Evolutionary conservation across 2,888 invertebrate genomes (phyloP).

Genomic region (Leucophenga maculata): DNA sequence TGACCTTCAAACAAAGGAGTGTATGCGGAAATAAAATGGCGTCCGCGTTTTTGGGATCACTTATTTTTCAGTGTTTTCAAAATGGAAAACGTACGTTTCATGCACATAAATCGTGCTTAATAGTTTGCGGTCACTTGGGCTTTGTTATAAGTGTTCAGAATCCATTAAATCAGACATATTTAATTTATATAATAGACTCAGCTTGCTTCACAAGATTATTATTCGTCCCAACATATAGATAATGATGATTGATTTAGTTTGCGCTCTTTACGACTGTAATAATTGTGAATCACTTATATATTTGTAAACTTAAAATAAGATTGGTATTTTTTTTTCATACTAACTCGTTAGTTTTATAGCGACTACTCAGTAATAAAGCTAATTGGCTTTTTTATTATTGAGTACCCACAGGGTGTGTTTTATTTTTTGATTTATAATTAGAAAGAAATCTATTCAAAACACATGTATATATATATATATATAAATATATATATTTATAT

Average conservation of each 20-base stretch:
- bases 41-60: slow-evolving; percentile 35
- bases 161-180: slow-evolving; percentile 65
- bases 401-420: no score
- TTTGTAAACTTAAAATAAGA: background rate
- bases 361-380: background rate
- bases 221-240: slow-evolving; percentile 15
- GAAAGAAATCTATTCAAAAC: no score
- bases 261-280: background rate
- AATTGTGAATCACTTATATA: background rate
- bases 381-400: no score
- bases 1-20: slow-evolving; percentile 49
- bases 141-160: slow-evolving; percentile 66
- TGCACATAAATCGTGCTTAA: background rate
- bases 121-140: slow-evolving; percentile 30
- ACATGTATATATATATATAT: no score
- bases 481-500: no score
- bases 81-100: background rate
- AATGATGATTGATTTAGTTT: background rate
- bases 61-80: slow-evolving; percentile 14
- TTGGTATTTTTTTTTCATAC: background rate
- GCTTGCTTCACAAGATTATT: slow-evolving; percentile 41
- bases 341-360: slow-evolving; percentile 8
- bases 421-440: no score
- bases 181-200: slow-evolving; percentile 48
- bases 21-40: slow-evolving; percentile 42